Conservation (phyloP, 2,888 invertebrate genomes). For the Apodemia duryi region DNA sequence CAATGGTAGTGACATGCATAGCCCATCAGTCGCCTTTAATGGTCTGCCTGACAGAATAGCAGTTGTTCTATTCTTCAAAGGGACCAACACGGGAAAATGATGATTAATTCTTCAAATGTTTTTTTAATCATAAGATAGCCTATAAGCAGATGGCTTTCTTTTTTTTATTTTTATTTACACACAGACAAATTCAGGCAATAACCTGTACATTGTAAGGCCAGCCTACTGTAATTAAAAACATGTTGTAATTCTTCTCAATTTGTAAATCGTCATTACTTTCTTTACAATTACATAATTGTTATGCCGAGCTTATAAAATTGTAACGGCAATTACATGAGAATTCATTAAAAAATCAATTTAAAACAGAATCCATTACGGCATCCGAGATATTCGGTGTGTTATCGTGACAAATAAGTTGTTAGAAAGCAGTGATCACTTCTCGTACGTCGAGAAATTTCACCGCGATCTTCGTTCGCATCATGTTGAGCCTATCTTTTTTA, state of each 20-base stretch:
- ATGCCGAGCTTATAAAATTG: not conserved
- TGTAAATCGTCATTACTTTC: conserved; percentile 9
- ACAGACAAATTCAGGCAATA: not conserved
- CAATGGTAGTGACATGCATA: too few relatives aligned
- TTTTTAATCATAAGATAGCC: too few relatives aligned
- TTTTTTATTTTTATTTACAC: too few relatives aligned
- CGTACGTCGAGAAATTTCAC: conserved; percentile 7
- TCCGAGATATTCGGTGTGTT: conserved; percentile 12
- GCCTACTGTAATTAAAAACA: not conserved
- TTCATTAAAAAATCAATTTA: conserved; percentile 11
- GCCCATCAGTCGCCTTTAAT: too few relatives aligned
- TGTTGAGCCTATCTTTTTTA: conserved; percentile 11
- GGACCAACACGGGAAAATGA: too few relatives aligned
- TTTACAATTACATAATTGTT: conserved; percentile 6
- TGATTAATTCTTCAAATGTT: too few relatives aligned
- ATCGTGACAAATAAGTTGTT: conserved; percentile 4
- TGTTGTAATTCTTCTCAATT: conserved; percentile 1
- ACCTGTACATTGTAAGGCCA: not conserved
- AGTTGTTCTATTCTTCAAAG: too few relatives aligned
- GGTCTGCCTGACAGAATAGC: too few relatives aligned
- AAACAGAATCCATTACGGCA: conserved; percentile 5
- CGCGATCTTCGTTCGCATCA: not conserved
- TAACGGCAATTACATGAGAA: not conserved
- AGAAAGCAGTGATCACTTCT: conserved; percentile 11
- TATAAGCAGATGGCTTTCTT: too few relatives aligned